Evolutionary conservation across 2,113 vertebrate genomes (phyloP).

Genomic region (Stigmatopora nigra): DNA sequence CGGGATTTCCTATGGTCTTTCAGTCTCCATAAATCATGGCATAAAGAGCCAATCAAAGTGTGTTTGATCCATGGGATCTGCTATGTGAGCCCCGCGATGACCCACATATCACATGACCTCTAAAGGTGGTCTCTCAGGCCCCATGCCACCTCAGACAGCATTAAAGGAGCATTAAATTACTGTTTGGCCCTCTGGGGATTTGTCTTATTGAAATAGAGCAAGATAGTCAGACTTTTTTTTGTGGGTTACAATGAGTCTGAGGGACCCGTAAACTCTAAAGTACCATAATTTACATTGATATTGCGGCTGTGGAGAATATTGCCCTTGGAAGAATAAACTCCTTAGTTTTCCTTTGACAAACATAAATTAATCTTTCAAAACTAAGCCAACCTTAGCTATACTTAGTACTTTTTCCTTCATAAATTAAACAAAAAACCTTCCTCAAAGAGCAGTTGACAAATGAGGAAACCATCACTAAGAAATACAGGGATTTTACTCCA

Average conservation of each 20-base stretch:
- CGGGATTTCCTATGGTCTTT: constrained; percentile 30
- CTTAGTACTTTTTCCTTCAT: constrained; percentile 3
- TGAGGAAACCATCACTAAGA: not conserved
- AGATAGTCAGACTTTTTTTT: constrained; percentile 8
- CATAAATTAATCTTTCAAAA: constrained; percentile 25
- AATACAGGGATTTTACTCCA: not conserved
- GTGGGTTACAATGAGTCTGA: not conserved
- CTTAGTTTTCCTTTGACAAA: constrained; percentile 2
- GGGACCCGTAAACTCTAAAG: not conserved
- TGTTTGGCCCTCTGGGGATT: constrained; percentile 15
- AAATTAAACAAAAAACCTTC: not conserved
- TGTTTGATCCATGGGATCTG: constrained; percentile 59
- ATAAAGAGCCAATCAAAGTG: constrained; percentile 44
- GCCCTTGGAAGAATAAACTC: constrained; percentile 14
- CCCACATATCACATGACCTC: constrained; percentile 55
- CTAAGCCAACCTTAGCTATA: constrained; percentile 5
- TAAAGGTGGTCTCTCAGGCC: constrained; percentile 53
- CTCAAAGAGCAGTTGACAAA: not conserved
- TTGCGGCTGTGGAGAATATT: not conserved
- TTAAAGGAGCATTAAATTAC: constrained; percentile 41
- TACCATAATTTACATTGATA: not conserved
- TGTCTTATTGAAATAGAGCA: constrained; percentile 5
- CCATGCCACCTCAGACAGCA: constrained; percentile 50
- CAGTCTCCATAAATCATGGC: constrained; percentile 42
- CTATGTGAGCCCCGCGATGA: constrained; percentile 48